Evolutionary conservation across 2,888 invertebrate genomes (phyloP), one percentile per base, ranked within the genome.

Genomic region (Dryocosmus kuriphilus): DNA sequence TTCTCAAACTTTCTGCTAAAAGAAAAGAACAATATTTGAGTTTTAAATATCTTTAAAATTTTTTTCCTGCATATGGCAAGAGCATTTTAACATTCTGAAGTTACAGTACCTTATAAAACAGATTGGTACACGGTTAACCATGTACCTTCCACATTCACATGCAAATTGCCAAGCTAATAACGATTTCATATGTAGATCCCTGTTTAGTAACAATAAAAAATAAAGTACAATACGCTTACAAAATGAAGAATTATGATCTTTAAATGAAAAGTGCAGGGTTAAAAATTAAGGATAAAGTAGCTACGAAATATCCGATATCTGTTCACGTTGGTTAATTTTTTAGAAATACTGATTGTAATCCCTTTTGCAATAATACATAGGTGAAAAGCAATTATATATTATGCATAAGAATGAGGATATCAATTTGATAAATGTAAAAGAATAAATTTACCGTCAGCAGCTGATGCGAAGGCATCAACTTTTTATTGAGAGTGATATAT

Each of bases 181-280:
- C 83, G 82, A 85, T 83, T 81, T 81, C 81, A 79, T 81, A 81
- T 82, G 82, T 82, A 82, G 81, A 82, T 81, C 76, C 75, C 79
- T 79, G 81, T 81, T 84, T 84, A 84, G 81, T 82, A 84, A 84
- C 83, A 83, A 85, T 84, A 82, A 83, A 82, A 83, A 79, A 83
- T 83, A 78, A 80, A 80, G 80, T 78, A 79, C 80, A 81, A 81
- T 84, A 80, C 79, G 79, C 82, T 76, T 79, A 76, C 78, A 67
- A 76, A 38, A 73, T 76, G 57, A 76, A 76, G 75, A 82, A 78
- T 82, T 55, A 55, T 22, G 51, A 14, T 11, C 51, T 8, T 63
- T 41, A 19, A 22, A 35, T 7, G 30, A 61, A 51, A 41, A 32
- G 51, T 71, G 51, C 51, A 51, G 14, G 51, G 14, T 27, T 51